Base-by-base conservation (phyloP, 2,888 invertebrate genomes). In the Cepaea hortensis region DNA sequence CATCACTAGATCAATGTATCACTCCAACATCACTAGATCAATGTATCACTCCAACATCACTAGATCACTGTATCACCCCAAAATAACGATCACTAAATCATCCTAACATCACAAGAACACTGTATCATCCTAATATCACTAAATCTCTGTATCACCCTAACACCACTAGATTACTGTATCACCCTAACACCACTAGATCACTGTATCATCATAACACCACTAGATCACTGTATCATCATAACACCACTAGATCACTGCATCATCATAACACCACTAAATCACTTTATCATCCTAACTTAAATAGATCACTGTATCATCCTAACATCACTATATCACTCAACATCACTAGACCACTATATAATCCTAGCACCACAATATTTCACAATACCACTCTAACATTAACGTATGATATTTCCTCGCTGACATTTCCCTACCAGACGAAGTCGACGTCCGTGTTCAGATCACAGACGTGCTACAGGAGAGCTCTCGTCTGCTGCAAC, bases 391-490 rank as follows among this genome's bases (percentile, higher is more conserved):
- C 13, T 18, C 18, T 11, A 68, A 20, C 15, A n/a, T 15, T 23
- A 75, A 18, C 15, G n/a, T 23, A n/a, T 48, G 75, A 3, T 55
- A 4, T 50, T 55, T 79, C 35, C 35, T 35, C 35, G 35, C 35
- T 35, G 35, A 35, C 5, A 72, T 48, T 83, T 73, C 48, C 50
- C 18, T 13, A 13, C n/a, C 20, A 68, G 86, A 86, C 70, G 86
- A 86, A 61, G 75, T 86, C 7, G 86, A 86, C 77, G 76, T 86
- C 55, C 81, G 48, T 0, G 18, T 86, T 3, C 23, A 77, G 23
- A 77, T 86, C 11, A 23, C n/a, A 20, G 83, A 86, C 55, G 55
- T 85, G 18, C 18, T 85, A 9, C n/a, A 75, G n/a, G 85, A 85
- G 23, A 77, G 35, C 3, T 13, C 50, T n/a, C 55, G n/a, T 1